These are phyloP conservation scores for Daphoenositta chrysoptera DNA, from an alignment of 2,113 vertebrate species.

Conservation along the genomic window DNA sequence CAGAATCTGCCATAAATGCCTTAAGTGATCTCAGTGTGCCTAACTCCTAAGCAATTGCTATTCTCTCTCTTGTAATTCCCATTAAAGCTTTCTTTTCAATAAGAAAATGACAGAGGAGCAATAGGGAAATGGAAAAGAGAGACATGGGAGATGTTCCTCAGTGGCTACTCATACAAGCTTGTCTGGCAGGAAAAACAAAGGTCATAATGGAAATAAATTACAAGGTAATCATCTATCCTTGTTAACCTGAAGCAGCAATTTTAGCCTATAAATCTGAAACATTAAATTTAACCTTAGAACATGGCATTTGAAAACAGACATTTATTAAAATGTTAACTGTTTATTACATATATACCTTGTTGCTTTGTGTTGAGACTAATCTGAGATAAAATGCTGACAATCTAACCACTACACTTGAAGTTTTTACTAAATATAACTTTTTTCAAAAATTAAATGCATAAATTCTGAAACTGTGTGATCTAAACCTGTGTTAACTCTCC, in stretches of 20 bases:
- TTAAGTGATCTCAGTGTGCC: neutral
- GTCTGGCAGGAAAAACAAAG: neutral
- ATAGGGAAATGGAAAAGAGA: neutral
- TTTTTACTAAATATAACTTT: neutral
- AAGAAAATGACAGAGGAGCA: neutral
- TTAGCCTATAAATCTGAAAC: neutral
- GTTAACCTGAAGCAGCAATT: neutral
- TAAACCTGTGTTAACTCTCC: neutral
- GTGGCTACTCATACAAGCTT: neutral
- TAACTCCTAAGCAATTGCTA: neutral
- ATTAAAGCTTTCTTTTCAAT: neutral
- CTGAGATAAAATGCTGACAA: neutral
- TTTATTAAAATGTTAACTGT: neutral
- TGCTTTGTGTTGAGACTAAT: neutral
- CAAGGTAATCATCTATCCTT: neutral
- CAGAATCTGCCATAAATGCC: neutral
- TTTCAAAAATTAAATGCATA: neutral
- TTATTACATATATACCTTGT: neutral
- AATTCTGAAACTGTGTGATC: neutral
- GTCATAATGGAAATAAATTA: neutral
- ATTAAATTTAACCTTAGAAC: neutral
- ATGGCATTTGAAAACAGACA: neutral
- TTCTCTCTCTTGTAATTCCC: neutral
- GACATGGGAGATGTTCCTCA: neutral
- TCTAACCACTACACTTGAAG: neutral